phyloP scores from a whole-genome alignment of 2,888 invertebrate species.

The Celastrina argiolus region DNA sequence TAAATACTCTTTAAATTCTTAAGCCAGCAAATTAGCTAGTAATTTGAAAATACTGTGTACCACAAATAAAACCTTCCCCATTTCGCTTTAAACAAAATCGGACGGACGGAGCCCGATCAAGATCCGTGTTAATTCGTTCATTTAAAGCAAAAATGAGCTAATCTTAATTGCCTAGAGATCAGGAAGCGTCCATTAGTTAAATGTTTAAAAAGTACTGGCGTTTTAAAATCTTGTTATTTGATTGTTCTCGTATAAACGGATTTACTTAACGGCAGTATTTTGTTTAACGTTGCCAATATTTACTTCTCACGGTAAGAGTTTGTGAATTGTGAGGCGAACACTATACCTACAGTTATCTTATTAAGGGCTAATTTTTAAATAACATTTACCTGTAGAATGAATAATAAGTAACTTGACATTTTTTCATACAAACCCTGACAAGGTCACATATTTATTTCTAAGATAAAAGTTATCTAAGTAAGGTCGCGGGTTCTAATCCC shows the following conservation, averaged over 20 bases:
- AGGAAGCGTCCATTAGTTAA: conserved; percentile 18
- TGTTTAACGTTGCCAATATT: background rate
- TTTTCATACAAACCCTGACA: too few species aligned
- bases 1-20: conserved; percentile 27
- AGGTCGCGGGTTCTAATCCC: too few species aligned
- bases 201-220: conserved; percentile 14
- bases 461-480: too few species aligned
- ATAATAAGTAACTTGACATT: too few species aligned
- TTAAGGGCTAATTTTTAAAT: too few species aligned
- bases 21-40: conserved; percentile 39
- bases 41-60: conserved; percentile 52
- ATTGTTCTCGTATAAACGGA: background rate
- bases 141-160: conserved; percentile 60
- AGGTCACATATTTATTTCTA: too few species aligned
- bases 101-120: conserved; percentile 61
- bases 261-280: background rate
- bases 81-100: conserved; percentile 63
- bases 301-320: background rate
- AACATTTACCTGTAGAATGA: too few species aligned
- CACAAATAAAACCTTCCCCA: conserved; percentile 63
- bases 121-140: conserved; percentile 62
- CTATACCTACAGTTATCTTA: too few species aligned
- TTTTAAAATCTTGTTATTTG: conserved; percentile 8
- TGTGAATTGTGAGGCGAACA: too few species aligned
- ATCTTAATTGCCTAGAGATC: conserved; percentile 28